Conservation (phyloP, 2,113 vertebrate species). For the Sigmodon hispidus region DNA sequence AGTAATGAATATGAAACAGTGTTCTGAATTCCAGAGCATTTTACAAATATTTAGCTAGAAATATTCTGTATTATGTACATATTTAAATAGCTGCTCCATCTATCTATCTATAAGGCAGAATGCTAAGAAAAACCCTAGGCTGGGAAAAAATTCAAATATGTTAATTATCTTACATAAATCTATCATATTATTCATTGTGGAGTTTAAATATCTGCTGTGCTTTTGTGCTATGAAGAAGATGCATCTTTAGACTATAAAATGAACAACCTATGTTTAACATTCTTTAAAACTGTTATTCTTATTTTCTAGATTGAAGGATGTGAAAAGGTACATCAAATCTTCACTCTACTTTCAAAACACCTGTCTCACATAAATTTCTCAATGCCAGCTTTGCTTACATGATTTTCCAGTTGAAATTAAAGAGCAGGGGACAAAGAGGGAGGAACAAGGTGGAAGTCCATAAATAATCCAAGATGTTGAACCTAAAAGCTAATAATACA, state of each 20-base stretch:
- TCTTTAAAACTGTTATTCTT: constrained; percentile 38
- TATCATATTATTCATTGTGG: constrained; percentile 64
- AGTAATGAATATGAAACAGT: constrained; percentile 46
- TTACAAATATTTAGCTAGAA: constrained; percentile 73
- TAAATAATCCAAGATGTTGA: neutral
- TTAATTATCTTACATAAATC: constrained; percentile 69
- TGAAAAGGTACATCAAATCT: constrained; percentile 35
- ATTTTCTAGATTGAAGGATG: constrained; percentile 35
- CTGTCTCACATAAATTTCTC: constrained; percentile 22
- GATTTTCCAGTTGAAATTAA: constrained; percentile 4
- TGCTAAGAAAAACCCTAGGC: constrained; percentile 54
- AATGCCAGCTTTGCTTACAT: neutral
- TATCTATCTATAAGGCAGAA: constrained; percentile 37
- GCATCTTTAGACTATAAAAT: constrained; percentile 50
- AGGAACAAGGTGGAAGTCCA: neutral
- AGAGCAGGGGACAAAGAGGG: neutral
- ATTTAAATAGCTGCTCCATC: constrained; percentile 56
- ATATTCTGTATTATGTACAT: constrained; percentile 47
- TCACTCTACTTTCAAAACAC: constrained; percentile 43
- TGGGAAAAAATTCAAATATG: constrained; percentile 74
- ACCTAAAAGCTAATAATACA: constrained; percentile 25
- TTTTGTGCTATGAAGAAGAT: constrained; percentile 50
- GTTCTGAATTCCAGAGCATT: constrained; percentile 48
- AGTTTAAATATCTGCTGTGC: constrained; percentile 59
- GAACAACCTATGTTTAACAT: constrained; percentile 48